A percentile compares a stretch with the other conserved stretches of the same genome.
Conservation (phyloP, 53 echinoderm and acorn worm genomes). For the Holothuria scabra region DNA sequence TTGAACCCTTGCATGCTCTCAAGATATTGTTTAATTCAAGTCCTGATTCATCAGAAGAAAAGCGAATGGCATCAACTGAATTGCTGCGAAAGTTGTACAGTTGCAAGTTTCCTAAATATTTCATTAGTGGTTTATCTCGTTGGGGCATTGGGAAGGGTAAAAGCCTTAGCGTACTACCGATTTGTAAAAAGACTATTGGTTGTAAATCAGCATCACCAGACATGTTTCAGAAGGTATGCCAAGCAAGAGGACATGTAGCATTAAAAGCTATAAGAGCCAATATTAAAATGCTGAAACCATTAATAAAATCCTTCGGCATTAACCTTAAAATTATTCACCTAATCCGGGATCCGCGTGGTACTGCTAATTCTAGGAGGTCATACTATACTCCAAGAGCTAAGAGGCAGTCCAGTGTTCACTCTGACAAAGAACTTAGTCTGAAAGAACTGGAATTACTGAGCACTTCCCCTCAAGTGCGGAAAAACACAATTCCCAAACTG, state of each 20-base stretch:
- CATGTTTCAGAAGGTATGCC: slow-evolving; percentile 35
- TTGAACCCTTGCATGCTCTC: slow-evolving; percentile 81
- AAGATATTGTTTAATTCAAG: slow-evolving; percentile 25
- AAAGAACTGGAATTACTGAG: slow-evolving; percentile 49
- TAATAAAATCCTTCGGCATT: slow-evolving; percentile 60
- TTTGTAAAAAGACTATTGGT: slow-evolving; percentile 51
- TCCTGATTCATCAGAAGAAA: background rate
- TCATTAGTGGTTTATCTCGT: slow-evolving; percentile 41
- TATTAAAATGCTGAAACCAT: slow-evolving; percentile 68
- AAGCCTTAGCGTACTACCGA: slow-evolving; percentile 47
- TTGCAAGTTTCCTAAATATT: slow-evolving; percentile 62
- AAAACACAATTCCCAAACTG: slow-evolving; percentile 68
- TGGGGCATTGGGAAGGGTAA: slow-evolving; percentile 67
- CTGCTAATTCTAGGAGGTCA: slow-evolving; percentile 77
- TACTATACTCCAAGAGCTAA: slow-evolving; percentile 55
- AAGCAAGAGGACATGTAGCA: slow-evolving; percentile 30
- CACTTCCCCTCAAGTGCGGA: slow-evolving; percentile 16
- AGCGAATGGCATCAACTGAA: slow-evolving; percentile 29
- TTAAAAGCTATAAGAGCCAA: slow-evolving; percentile 80
- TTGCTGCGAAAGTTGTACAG: slow-evolving; percentile 61
- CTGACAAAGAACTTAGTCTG: background rate
- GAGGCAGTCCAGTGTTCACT: background rate
- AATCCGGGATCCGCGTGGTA: slow-evolving; percentile 85
- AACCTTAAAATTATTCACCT: slow-evolving; percentile 92
- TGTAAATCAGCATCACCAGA: slow-evolving; percentile 50